Percentiles rank a stretch among this genome's conserved stretches.
Evolutionary conservation across 2,888 invertebrate genomes (phyloP).

Genomic region (Nemapogon koenigi): DNA sequence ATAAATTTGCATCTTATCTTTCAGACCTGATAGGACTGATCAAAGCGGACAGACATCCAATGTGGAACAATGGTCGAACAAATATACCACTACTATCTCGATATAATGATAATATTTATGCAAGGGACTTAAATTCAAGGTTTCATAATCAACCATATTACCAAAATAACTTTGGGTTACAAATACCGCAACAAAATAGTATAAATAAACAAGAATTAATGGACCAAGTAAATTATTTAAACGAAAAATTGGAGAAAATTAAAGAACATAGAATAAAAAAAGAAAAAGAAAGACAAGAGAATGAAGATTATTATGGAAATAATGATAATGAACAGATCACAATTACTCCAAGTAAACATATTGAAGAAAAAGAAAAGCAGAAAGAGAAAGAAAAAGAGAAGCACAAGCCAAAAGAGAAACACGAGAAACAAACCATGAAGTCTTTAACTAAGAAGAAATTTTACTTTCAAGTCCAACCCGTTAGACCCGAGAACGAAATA

Average conservation of each 20-base stretch:
- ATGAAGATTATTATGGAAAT: slow-evolving; percentile 1
- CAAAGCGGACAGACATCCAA: too few species aligned
- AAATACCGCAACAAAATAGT: neutral
- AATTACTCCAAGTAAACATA: slow-evolving; percentile 1
- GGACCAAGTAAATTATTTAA: neutral
- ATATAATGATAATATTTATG: too few species aligned
- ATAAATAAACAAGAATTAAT: slow-evolving; percentile 1
- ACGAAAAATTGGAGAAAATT: neutral
- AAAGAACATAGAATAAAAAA: slow-evolving; percentile 7
- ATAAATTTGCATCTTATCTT: too few species aligned
- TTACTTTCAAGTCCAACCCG: slow-evolving; percentile 25
- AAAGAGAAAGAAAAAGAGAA: neutral
- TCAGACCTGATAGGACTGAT: too few species aligned
- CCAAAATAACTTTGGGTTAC: too few species aligned
- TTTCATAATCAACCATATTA: too few species aligned
- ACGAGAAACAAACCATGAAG: slow-evolving; percentile 7
- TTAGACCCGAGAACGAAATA: slow-evolving; percentile 24
- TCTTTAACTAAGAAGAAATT: slow-evolving; percentile 21
- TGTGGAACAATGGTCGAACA: too few species aligned
- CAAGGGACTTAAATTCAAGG: too few species aligned
- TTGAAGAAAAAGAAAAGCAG: neutral
- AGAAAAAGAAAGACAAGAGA: slow-evolving; percentile 8
- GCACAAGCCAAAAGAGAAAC: neutral
- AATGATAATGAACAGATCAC: slow-evolving; percentile 1
- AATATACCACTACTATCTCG: too few species aligned